These are phyloP conservation scores for Magallana angulata DNA, from an alignment of 1,140 invertebrate species.

Conservation along the genomic window DNA sequence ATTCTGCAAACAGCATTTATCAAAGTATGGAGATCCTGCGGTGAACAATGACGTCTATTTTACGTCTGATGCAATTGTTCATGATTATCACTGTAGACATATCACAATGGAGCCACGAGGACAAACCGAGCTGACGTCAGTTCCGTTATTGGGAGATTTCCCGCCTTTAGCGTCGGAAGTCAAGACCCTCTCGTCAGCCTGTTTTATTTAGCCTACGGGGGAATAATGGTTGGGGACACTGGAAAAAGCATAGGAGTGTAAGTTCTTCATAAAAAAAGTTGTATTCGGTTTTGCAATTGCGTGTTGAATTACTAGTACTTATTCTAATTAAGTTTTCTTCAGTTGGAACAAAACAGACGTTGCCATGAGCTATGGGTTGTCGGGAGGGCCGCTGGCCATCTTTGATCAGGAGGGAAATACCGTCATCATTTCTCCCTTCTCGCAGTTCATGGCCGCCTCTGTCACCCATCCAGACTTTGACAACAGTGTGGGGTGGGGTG, in stretches of 20 bases:
- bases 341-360: neutral
- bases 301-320: no score
- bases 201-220: neutral
- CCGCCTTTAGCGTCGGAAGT: conserved; percentile 15
- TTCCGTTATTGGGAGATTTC: neutral
- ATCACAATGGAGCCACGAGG: neutral
- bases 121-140: neutral
- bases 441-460: conserved; percentile 64
- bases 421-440: conserved; percentile 64
- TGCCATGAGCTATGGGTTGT: neutral
- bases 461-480: conserved; percentile 48
- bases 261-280: neutral
- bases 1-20: no score
- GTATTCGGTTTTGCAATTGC: no score
- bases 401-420: conserved; percentile 64
- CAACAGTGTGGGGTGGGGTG: conserved; percentile 62
- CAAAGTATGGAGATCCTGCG: no score
- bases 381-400: conserved; percentile 65
- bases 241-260: conserved; percentile 20
- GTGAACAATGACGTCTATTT: no score
- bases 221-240: conserved; percentile 6
- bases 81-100: neutral
- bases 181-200: neutral
- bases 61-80: no score
- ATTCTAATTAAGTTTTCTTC: neutral